These are phyloP conservation scores for Pentalonia nigronervosa DNA, from an alignment of 1,140 invertebrate species.

Conservation along the genomic window DNA sequence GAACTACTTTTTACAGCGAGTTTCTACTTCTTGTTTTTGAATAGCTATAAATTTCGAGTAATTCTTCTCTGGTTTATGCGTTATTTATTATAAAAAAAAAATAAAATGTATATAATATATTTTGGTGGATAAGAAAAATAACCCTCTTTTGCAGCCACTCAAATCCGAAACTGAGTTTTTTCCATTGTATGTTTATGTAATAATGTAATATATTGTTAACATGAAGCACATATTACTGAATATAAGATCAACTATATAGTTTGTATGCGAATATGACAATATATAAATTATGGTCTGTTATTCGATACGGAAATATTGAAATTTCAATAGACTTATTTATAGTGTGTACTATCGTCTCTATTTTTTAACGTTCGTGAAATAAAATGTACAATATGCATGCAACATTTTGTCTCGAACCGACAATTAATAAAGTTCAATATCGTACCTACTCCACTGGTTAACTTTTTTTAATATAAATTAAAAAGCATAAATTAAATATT, in stretches of 20 bases:
- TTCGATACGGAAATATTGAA: not conserved
- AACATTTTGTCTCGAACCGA: not conserved
- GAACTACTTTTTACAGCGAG: not conserved
- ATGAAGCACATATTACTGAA: constrained; percentile 24
- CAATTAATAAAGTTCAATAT: not conserved
- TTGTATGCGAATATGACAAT: not conserved
- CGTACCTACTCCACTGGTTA: not conserved
- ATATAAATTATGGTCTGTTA: not conserved
- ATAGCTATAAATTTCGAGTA: not conserved
- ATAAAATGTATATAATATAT: not conserved
- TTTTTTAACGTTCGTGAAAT: not conserved
- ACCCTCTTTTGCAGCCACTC: not conserved
- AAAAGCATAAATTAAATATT: not conserved
- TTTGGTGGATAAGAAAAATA: not conserved
- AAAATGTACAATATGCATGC: not conserved
- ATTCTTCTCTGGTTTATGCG: constrained; percentile 1
- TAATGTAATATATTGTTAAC: constrained; percentile 24
- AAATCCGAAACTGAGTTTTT: not conserved
- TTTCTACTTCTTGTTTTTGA: not conserved
- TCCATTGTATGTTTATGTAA: constrained; percentile 9
- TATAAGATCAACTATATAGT: constrained; percentile 28
- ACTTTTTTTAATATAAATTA: not conserved
- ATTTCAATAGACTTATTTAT: not conserved
- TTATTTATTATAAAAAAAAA: constrained; percentile 27
- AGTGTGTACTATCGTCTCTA: not conserved